These are phyloP conservation scores for Leucoma salicis DNA, from an alignment of 2,888 invertebrate species.

Conservation along the genomic window DNA sequence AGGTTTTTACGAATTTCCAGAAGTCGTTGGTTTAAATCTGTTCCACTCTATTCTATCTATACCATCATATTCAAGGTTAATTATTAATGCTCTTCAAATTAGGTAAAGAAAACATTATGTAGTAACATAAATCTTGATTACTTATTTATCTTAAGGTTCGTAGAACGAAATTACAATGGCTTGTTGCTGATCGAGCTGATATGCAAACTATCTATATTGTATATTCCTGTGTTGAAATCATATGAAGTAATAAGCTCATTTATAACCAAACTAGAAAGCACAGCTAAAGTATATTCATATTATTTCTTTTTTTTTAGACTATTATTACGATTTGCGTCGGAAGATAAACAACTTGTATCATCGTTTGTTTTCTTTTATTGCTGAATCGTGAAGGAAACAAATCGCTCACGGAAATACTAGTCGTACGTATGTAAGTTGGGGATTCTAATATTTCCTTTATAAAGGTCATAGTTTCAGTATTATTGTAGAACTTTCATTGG, in stretches of 20 bases:
- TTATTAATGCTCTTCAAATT: too few relatives aligned
- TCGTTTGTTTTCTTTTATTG: constrained; percentile 10
- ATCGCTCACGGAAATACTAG: constrained; percentile 7
- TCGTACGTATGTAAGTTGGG: constrained; percentile 11
- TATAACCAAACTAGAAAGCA: constrained; percentile 1
- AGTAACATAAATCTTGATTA: too few relatives aligned
- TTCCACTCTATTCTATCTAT: too few relatives aligned
- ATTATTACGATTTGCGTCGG: constrained; percentile 10
- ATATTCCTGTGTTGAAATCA: neutral
- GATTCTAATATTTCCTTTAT: constrained; percentile 15
- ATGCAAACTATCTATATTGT: neutral
- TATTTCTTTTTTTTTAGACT: constrained; percentile 10
- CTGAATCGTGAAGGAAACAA: constrained; percentile 10
- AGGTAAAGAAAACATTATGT: too few relatives aligned
- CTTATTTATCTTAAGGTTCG: too few relatives aligned
- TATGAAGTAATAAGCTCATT: constrained; percentile 5
- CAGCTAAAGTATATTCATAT: constrained; percentile 3
- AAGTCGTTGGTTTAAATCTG: too few relatives aligned
- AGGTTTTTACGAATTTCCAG: too few relatives aligned
- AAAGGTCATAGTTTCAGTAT: constrained; percentile 12
- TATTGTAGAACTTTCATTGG: neutral
- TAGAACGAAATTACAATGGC: too few relatives aligned
- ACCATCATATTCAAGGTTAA: too few relatives aligned
- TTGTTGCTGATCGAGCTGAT: too few relatives aligned
- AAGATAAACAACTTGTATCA: constrained; percentile 10